Base-by-base conservation (phyloP, 2,888 invertebrate species). In the Chloroclystis v-ata region DNA sequence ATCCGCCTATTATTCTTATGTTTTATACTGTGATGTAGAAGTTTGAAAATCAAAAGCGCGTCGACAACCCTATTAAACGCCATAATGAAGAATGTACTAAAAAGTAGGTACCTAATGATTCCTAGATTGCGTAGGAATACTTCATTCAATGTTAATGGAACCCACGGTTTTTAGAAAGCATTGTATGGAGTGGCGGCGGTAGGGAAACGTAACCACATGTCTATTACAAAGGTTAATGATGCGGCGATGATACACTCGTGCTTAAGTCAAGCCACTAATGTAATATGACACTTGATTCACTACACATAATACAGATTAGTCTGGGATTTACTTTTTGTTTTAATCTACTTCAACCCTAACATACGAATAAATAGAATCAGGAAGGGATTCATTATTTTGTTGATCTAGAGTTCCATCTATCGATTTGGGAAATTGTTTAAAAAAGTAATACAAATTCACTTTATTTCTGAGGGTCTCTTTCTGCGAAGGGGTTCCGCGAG, bases 131-230 rank as follows among this genome's bases (percentile, higher is more conserved):
- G 50, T 28, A 57, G 52, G 50, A 54, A 57, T 56, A 48, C 54
- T 48, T 37, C 53, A 54, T 60, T 56, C 50, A 57, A 56, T 54
- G 54, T 53, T 46, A 56, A 51, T 50, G 48, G 50, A 51, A 54
- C 66, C 60, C 71, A 72, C 69, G 69, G 55, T 65, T 69, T 69
- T 70, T 62, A 59, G 52, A 56, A 58, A 54, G 58, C 63, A 72
- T 70, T 72, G 67, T 67, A 30, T 32, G 30, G 26, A n/a, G 39
- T 10, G 16, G 49, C 38, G 35, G 42, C 20, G 24, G 28, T 39
- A 56, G 58, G 59, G 56, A 57, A 62, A 59, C 52, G 53, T 57
- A 58, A 57, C 59, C 52, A 49, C 56, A 54, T 52, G 55, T 52
- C 54, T 56, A 62, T 57, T 60, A 54, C 57, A 56, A 42, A 56